These are phyloP conservation scores for Drosophila nikananu DNA, from an alignment of 1,140 invertebrate genomes.

Conservation along the genomic window DNA sequence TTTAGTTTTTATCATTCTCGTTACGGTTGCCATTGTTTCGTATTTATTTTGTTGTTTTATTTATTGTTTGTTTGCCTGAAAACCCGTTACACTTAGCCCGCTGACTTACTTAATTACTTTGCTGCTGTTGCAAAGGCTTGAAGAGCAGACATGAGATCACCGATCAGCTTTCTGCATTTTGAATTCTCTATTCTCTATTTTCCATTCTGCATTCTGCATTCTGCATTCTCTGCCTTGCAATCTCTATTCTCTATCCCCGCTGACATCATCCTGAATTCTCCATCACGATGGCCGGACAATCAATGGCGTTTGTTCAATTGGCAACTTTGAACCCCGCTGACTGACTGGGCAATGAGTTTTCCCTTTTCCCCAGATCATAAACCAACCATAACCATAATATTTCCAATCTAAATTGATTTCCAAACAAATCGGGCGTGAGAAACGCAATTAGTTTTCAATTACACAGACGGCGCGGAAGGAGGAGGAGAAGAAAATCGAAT, in stretches of 20 bases:
- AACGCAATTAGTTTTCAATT: constrained; percentile 65
- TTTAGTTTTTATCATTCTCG: constrained; percentile 19
- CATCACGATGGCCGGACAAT: constrained; percentile 18
- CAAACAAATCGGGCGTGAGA: constrained; percentile 65
- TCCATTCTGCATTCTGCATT: background rate
- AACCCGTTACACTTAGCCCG: constrained; percentile 58
- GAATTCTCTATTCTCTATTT: background rate
- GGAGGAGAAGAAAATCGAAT: background rate
- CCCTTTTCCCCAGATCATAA: constrained; percentile 32
- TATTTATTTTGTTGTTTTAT: constrained; percentile 19
- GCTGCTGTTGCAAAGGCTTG: background rate
- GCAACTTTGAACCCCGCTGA: background rate
- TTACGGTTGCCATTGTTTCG: constrained; percentile 35
- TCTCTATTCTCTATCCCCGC: background rate
- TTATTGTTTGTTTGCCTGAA: constrained; percentile 27
- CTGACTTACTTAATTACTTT: constrained; percentile 2
- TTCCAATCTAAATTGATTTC: constrained; percentile 52
- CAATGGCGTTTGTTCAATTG: constrained; percentile 47
- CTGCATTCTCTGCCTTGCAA: background rate
- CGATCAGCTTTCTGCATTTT: constrained; percentile 4
- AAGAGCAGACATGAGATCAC: constrained; percentile 22
- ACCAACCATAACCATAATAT: background rate
- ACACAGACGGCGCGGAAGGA: background rate
- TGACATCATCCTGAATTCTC: constrained; percentile 35
- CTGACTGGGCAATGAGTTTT: background rate